These are phyloP conservation scores for Panorpa germanica DNA, from an alignment of 2,888 invertebrate species.

Conservation along the genomic window DNA sequence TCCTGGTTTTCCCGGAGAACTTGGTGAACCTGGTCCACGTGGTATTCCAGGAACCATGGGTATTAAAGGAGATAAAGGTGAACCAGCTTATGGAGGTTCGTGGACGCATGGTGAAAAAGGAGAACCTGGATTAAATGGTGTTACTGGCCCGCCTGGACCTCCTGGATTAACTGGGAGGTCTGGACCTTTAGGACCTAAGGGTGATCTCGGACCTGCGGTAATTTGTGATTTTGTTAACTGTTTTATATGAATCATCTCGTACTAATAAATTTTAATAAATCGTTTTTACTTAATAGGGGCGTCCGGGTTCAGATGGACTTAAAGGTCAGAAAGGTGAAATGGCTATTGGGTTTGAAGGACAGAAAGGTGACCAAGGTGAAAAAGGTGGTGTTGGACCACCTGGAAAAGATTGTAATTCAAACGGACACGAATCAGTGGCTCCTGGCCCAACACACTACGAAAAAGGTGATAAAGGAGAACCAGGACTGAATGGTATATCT, in stretches of 20 bases:
- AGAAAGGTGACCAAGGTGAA: slow-evolving; percentile 46
- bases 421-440: background rate
- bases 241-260: slow-evolving; percentile 8
- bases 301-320: background rate
- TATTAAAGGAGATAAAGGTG: slow-evolving; percentile 59
- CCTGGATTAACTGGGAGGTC: slow-evolving; percentile 40
- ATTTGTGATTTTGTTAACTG: slow-evolving; percentile 9
- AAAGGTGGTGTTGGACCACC: slow-evolving; percentile 31
- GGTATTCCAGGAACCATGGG: slow-evolving; percentile 51
- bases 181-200: slow-evolving; percentile 38
- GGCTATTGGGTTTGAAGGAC: slow-evolving; percentile 30
- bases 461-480: slow-evolving; percentile 22
- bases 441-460: slow-evolving; percentile 17
- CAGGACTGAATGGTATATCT: slow-evolving; percentile 34
- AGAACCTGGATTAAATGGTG: slow-evolving; percentile 61
- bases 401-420: slow-evolving; percentile 1
- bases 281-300: background rate
- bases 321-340: slow-evolving; percentile 8
- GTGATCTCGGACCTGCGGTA: slow-evolving; percentile 39
- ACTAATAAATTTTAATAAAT: background rate
- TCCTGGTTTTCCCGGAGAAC: slow-evolving; percentile 49
- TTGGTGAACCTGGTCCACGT: slow-evolving; percentile 56
- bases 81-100: slow-evolving; percentile 36
- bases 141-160: slow-evolving; percentile 40
- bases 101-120: slow-evolving; percentile 72